phyloP scores from a whole-genome alignment of 2,888 invertebrate genomes.

The Orthosia incerta region DNA sequence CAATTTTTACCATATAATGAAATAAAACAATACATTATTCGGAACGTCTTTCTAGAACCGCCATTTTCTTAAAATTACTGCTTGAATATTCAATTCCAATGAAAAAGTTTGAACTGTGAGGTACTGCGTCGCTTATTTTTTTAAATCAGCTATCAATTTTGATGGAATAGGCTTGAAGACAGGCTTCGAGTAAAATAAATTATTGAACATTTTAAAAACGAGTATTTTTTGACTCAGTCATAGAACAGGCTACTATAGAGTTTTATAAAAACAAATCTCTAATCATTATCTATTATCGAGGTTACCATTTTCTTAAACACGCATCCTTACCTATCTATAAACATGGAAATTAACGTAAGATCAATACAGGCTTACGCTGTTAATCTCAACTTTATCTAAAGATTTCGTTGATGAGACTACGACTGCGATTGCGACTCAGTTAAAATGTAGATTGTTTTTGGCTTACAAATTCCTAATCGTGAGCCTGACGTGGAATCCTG shows the following conservation, averaged over 20 bases:
- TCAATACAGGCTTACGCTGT: not conserved
- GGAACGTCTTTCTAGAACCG: constrained; percentile 27
- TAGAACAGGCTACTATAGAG: not conserved
- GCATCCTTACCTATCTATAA: not conserved
- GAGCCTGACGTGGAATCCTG: constrained; percentile 64
- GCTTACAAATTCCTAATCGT: constrained; percentile 21
- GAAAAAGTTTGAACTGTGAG: constrained; percentile 20
- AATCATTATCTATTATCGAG: not conserved
- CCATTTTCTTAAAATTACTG: constrained; percentile 40
- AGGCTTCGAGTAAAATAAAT: constrained; percentile 18
- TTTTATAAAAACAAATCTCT: not conserved
- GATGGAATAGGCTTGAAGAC: constrained; percentile 19
- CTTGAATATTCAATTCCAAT: constrained; percentile 49
- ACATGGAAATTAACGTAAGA: not conserved
- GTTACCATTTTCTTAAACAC: not conserved
- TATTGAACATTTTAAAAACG: constrained; percentile 10
- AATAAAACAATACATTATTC: too few species aligned
- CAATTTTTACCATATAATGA: too few species aligned
- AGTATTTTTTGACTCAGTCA: not conserved
- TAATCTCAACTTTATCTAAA: not conserved
- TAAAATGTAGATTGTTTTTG: not conserved
- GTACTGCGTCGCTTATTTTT: constrained; percentile 27
- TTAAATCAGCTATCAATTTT: constrained; percentile 29
- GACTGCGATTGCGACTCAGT: not conserved
- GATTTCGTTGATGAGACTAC: not conserved